Evolutionary conservation across 2,888 invertebrate species (phyloP), one percentile per base, ranked within the genome.

Genomic region (Falcaria lacertinaria): DNA sequence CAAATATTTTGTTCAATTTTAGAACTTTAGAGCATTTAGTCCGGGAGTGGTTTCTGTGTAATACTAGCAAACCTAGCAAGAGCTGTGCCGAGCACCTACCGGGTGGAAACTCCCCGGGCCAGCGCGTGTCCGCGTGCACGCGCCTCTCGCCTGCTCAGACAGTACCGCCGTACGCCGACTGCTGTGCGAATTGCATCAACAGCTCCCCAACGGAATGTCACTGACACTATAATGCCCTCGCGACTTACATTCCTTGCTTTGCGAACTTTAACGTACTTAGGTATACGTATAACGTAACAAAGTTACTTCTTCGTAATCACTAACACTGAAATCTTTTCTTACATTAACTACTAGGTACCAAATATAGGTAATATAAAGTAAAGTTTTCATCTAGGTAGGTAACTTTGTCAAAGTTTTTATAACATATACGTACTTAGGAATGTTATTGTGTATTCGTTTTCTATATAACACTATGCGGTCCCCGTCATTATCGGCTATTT

Each of bases 111-210:
- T 75, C 64, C 69, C 71, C 37, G 22, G 13, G 14, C 14, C 71
- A 64, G 49, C 53, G 69, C 57, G 55, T 60, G 54, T 56, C 47
- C 55, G 56, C 60, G 64, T 71, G 76, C 63, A 63, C 66, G 59
- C 62, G 55, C 53, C 57, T 44, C 54, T 59, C 59, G 60, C 55
- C 49, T 37, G 37, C 37, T 22, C 15, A 7, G 25, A 14, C 22
- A 7, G 11, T 11, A 7, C 13, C 48, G 54, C 50, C 56, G 47
- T 48, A 62, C 51, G 54, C 58, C 60, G 53, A 61, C 58, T 70
- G 69, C 73, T 70, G 47, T 58, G 74, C 77, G 77, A 75, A 74
- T 74, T 75, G 69, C 73, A 76, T 67, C 70, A 75, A 59, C 63
- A 52, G 50, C 57, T 59, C 52, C 57, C 61, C 59, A 68, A 66